These are phyloP conservation scores for Hemichromis elongatus DNA, from an alignment of 2,113 vertebrate genomes.

Conservation along the genomic window DNA sequence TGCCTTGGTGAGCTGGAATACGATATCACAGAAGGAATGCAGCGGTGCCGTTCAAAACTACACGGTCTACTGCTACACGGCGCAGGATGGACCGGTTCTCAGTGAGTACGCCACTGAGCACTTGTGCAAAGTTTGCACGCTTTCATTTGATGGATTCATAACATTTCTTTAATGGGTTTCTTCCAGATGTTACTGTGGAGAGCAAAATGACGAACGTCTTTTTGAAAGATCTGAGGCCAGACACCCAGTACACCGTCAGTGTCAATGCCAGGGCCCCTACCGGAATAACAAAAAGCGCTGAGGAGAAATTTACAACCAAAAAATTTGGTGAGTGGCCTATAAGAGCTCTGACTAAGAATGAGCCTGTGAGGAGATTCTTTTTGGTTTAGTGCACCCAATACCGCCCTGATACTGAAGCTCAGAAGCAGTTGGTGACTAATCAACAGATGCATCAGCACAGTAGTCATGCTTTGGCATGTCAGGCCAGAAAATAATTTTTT, in stretches of 20 bases:
- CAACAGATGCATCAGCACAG: not conserved
- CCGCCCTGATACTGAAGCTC: not conserved
- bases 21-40: slow-evolving; percentile 16
- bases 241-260: slow-evolving; percentile 68
- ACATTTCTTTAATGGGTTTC: slow-evolving; percentile 1
- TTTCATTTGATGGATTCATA: not conserved
- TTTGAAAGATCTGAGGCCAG: slow-evolving; percentile 69
- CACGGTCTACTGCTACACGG: slow-evolving; percentile 27
- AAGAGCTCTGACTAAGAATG: not conserved
- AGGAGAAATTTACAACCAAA: slow-evolving; percentile 71
- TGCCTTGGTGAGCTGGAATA: slow-evolving; percentile 32
- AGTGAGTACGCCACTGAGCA: slow-evolving; percentile 23
- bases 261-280: slow-evolving; percentile 72
- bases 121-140: not conserved
- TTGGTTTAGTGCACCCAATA: not conserved
- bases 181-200: slow-evolving; percentile 73
- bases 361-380: not conserved
- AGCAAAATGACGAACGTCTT: slow-evolving; percentile 21
- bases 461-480: not conserved
- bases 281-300: slow-evolving; percentile 58
- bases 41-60: slow-evolving; percentile 12
- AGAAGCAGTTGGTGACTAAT: not conserved
- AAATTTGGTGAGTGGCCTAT: slow-evolving; percentile 70
- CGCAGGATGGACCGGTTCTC: not conserved
- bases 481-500: not conserved